phyloP scores from a whole-genome alignment of 2,113 vertebrate genomes.

The Salvator merianae region DNA sequence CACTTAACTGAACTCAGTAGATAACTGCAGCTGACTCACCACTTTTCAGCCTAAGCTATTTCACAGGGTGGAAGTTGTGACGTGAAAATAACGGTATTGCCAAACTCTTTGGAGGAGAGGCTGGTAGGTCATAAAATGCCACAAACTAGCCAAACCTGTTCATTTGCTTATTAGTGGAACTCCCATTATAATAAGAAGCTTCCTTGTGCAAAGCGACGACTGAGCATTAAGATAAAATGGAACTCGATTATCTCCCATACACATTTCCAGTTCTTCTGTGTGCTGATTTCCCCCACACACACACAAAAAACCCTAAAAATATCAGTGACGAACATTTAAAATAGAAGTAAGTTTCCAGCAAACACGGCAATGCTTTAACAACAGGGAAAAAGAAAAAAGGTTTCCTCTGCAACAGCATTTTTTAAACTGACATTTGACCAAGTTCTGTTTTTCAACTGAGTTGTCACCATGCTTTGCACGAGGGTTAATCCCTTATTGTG shows the following conservation, averaged over 20 bases:
- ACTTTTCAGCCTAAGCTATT: background rate
- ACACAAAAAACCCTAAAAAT: conserved; percentile 8
- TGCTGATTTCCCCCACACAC: conserved; percentile 16
- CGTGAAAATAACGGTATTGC: background rate
- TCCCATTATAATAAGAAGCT: conserved; percentile 23
- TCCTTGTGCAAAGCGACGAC: background rate
- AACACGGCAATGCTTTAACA: conserved; percentile 35
- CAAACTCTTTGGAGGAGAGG: background rate
- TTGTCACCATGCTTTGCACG: conserved; percentile 43
- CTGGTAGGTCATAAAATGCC: background rate
- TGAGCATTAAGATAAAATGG: background rate
- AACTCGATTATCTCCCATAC: conserved; percentile 18
- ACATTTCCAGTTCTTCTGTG: background rate
- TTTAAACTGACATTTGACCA: conserved; percentile 54
- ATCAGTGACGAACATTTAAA: conserved; percentile 32
- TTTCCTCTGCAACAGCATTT: conserved; percentile 35
- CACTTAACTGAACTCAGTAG: background rate
- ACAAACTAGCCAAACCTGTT: conserved; percentile 20
- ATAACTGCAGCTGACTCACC: background rate
- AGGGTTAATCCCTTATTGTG: conserved; percentile 71
- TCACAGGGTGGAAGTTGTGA: background rate
- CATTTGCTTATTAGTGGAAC: conserved; percentile 51
- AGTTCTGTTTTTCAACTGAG: conserved; percentile 58
- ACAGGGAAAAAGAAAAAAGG: background rate
- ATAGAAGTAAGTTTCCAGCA: conserved; percentile 50